phyloP scores from a whole-genome alignment of 2,888 invertebrate species.

The Cantharis rustica region DNA sequence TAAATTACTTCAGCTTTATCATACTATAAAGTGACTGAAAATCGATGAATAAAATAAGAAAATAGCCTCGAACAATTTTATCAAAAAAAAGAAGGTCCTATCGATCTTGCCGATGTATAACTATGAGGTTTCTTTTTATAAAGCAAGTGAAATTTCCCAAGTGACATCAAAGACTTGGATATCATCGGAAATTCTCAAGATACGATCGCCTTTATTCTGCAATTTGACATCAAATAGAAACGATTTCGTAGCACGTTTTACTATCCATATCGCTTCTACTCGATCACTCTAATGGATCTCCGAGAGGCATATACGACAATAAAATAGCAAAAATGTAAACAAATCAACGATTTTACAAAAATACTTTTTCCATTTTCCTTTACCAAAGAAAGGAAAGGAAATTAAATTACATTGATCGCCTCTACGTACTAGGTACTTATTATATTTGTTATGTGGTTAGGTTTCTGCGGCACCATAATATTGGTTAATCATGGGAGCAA shows the following conservation, averaged over 20 bases:
- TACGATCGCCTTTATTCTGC: not conserved
- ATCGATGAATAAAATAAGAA: not conserved
- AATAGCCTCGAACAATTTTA: not conserved
- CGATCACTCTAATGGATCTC: not conserved
- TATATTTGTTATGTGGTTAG: not conserved
- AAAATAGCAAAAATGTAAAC: not conserved
- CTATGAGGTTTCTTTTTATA: not conserved
- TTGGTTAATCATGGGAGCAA: not conserved
- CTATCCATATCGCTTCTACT: not conserved
- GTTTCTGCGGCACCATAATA: not conserved
- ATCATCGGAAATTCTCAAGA: constrained; percentile 2
- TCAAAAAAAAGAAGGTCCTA: not conserved
- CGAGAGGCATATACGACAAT: not conserved
- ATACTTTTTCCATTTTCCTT: not conserved
- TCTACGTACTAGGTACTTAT: not conserved
- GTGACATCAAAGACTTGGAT: not conserved
- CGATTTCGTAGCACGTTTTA: constrained; percentile 3
- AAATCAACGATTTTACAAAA: not conserved
- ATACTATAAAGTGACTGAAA: not conserved
- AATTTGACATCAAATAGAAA: constrained; percentile 4
- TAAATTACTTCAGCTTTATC: not conserved
- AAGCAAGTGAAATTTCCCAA: not conserved
- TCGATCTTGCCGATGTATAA: not conserved
- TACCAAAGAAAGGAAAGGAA: not conserved
- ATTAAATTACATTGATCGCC: not conserved